A percentile compares a stretch with the other conserved stretches of the same genome.
Conservation (phyloP, 2,113 vertebrate genomes). For the Alligator mississippiensis region DNA sequence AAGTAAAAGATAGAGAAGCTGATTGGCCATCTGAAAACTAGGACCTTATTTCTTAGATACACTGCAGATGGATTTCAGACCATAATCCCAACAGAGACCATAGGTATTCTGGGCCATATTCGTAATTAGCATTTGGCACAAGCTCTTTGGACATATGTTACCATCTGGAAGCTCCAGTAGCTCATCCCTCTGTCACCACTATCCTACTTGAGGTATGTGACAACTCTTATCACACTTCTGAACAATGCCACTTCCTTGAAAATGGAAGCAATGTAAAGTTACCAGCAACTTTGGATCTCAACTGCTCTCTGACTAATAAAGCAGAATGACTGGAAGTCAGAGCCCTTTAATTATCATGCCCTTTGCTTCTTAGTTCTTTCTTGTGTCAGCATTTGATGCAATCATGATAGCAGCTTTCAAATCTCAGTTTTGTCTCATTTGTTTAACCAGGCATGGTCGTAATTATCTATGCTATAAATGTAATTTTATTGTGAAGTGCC, state of each 20-base stretch:
- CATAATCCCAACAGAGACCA: fast-evolving
- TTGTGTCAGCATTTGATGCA: neutral
- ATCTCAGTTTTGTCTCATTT: constrained; percentile 39
- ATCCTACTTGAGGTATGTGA: neutral
- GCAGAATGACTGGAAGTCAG: neutral
- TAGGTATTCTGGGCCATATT: neutral
- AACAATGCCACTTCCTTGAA: neutral
- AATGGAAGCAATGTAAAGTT: neutral
- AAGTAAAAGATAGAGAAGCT: neutral
- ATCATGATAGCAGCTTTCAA: neutral
- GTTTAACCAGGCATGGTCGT: constrained; percentile 45
- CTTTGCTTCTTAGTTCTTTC: neutral
- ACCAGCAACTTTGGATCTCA: neutral
- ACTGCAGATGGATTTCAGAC: neutral
- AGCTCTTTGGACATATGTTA: neutral
- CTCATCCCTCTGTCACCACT: neutral
- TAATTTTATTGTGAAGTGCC: constrained; percentile 36
- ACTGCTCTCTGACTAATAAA: neutral
- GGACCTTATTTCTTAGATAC: neutral
- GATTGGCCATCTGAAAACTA: neutral
- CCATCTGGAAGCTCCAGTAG: neutral
- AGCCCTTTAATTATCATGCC: neutral
- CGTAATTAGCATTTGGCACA: neutral
- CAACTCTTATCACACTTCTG: neutral
- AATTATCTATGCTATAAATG: constrained; percentile 47